phyloP scores from a whole-genome alignment of 2,113 vertebrate species.

The Oreochromis tanganicae region DNA sequence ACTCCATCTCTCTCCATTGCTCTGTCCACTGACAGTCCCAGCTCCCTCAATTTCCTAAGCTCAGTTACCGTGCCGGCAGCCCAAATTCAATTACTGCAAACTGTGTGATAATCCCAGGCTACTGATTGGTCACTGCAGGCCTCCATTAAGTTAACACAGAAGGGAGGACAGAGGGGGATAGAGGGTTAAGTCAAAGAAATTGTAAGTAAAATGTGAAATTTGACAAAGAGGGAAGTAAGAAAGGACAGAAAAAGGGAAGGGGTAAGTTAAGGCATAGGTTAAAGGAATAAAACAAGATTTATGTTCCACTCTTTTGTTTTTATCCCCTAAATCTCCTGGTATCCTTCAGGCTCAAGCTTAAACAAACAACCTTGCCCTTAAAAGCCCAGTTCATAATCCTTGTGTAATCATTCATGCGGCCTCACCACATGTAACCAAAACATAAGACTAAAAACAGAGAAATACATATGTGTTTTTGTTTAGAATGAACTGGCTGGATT shows the following conservation, averaged over 20 bases:
- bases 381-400: constrained; percentile 47
- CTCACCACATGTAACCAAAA: constrained; percentile 29
- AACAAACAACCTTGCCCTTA: constrained; percentile 58
- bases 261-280: neutral
- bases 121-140: constrained; percentile 64
- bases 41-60: neutral
- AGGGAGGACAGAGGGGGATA: neutral
- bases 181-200: neutral
- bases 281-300: constrained; percentile 7
- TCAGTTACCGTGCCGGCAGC: constrained; percentile 54
- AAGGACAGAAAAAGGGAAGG: neutral
- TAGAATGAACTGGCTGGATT: constrained; percentile 11
- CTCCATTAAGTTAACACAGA: constrained; percentile 30
- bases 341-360: constrained; percentile 46
- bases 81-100: constrained; percentile 67
- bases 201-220: neutral
- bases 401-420: constrained; percentile 26
- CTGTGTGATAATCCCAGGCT: constrained; percentile 62
- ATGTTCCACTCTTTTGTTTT: neutral
- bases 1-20: neutral
- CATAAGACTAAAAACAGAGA: neutral
- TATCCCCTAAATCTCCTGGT: constrained; percentile 42
- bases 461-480: neutral
- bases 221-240: neutral
- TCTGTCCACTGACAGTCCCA: neutral